A percentile compares a stretch with the other conserved stretches of the same genome.
These are phyloP conservation scores for Teleiodes luculella DNA, from an alignment of 2,888 invertebrate genomes.

Conservation along the genomic window DNA sequence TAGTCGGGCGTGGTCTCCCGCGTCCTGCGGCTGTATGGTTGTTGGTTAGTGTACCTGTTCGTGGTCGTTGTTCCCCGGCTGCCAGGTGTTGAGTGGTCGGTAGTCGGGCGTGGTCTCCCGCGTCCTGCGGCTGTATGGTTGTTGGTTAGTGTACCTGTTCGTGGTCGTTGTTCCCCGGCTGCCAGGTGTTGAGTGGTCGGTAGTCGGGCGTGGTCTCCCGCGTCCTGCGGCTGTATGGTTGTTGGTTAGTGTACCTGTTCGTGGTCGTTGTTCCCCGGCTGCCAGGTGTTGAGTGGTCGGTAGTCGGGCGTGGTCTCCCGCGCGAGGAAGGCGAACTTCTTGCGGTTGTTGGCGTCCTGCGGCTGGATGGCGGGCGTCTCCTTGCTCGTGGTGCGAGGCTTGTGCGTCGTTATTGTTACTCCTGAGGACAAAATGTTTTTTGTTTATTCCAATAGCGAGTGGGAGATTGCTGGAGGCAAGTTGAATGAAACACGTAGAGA, in stretches of 20 bases:
- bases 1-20: neutral
- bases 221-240: neutral
- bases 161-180: no score
- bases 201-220: neutral
- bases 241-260: neutral
- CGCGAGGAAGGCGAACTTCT: constrained; percentile 91
- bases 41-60: neutral
- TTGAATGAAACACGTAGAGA: no score
- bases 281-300: constrained; percentile 82
- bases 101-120: neutral
- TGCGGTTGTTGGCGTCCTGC: constrained; percentile 86
- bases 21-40: neutral
- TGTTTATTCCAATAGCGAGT: no score
- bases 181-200: no score
- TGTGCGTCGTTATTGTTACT: constrained; percentile 84
- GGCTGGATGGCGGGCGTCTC: constrained; percentile 73
- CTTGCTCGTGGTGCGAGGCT: constrained; percentile 80
- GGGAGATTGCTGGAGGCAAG: no score
- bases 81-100: no score
- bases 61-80: no score
- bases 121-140: neutral
- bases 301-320: constrained; percentile 93
- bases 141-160: no score
- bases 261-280: constrained; percentile 49
- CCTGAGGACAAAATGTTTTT: constrained; percentile 71